phyloP scores from a whole-genome alignment of 2,113 vertebrate species.

The Oreochromis niloticus region DNA sequence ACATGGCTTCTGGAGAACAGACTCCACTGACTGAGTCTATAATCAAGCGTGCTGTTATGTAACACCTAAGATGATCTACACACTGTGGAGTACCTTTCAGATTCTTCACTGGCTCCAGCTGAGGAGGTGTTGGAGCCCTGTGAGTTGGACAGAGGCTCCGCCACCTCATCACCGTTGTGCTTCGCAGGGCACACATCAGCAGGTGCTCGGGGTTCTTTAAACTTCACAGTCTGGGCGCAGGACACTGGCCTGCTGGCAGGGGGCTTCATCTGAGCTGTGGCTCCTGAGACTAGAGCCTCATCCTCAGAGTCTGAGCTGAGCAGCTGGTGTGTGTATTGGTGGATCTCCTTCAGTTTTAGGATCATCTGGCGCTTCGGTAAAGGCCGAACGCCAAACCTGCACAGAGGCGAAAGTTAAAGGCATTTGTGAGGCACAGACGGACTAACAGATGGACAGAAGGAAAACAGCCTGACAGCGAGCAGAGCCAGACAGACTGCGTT shows the following conservation, averaged over 20 bases:
- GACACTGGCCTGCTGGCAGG: background rate
- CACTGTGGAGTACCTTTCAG: conserved; percentile 59
- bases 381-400: conserved; percentile 88
- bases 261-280: background rate
- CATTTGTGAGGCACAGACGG: background rate
- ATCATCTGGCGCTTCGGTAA: conserved; percentile 94
- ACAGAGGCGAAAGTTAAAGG: background rate
- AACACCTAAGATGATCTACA: background rate
- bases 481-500: background rate
- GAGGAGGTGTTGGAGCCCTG: conserved; percentile 78
- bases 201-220: conserved; percentile 54
- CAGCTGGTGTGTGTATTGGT: conserved; percentile 89
- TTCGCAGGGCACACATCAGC: background rate
- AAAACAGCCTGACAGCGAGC: background rate
- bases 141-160: conserved; percentile 60
- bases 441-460: background rate
- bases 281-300: conserved; percentile 23
- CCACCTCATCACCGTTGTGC: conserved; percentile 12
- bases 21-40: background rate
- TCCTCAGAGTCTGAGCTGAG: conserved; percentile 77
- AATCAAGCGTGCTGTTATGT: background rate
- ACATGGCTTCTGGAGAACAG: background rate
- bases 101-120: conserved; percentile 72
- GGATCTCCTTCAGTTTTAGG: conserved; percentile 94
- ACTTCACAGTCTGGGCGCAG: background rate